Percentiles rank a stretch among this genome's conserved stretches.
Evolutionary conservation across 1,140 invertebrate species (phyloP).

Genomic region (Stegodyphus dumicola): DNA sequence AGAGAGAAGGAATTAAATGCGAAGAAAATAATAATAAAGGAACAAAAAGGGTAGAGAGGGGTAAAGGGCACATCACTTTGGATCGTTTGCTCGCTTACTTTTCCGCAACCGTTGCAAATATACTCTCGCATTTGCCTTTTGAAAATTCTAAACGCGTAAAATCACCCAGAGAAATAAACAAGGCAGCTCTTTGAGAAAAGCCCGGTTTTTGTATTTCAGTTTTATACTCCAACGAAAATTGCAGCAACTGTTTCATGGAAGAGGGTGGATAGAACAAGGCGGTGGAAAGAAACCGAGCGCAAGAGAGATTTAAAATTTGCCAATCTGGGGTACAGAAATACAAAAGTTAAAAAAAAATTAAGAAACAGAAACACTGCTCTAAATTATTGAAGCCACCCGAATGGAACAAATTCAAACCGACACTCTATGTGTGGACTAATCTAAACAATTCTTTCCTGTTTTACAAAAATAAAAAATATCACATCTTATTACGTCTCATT

Average conservation of each 20-base stretch:
- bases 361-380: too few species aligned
- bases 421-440: too few species aligned
- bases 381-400: too few species aligned
- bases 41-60: neutral
- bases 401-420: too few species aligned
- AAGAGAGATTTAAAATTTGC: neutral
- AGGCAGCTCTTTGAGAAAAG: neutral
- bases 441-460: too few species aligned
- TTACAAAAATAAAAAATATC: too few species aligned
- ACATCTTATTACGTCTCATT: too few species aligned
- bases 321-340: too few species aligned
- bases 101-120: neutral
- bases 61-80: neutral
- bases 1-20: slow-evolving; percentile 2
- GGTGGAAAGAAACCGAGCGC: neutral
- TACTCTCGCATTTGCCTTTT: neutral
- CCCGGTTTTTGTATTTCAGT: slow-evolving; percentile 1
- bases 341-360: neutral
- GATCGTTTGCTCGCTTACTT: neutral
- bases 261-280: neutral
- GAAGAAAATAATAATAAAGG: slow-evolving; percentile 1
- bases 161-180: slow-evolving; percentile 13
- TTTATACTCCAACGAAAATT: too few species aligned
- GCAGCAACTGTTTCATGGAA: neutral
- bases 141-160: slow-evolving; percentile 17